Evolutionary conservation across 2,888 invertebrate species (phyloP), one percentile per base, ranked within the genome.

Genomic region (Melieria picta): DNA sequence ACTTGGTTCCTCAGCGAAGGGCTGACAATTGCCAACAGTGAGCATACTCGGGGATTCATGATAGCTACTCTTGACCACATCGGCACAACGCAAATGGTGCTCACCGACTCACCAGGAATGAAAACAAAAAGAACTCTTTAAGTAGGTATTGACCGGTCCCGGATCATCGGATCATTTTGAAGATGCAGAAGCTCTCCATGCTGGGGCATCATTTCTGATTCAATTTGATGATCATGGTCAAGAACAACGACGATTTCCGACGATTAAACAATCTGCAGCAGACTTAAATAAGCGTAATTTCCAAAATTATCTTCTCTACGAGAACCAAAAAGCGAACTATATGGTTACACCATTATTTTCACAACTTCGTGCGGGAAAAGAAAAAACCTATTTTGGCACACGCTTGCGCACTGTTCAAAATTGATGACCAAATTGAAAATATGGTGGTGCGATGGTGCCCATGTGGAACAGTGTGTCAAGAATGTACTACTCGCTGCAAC

Each of bases 401-500:
- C 60, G 79, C 85, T 3, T 84, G 83, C 57, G 81, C 82, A 0
- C 7, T 83, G 5, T 83, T 81, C 7, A 65, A 74, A 50, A 66
- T 76, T 1, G 81, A 82, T 16, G 79, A 81, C 0, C 69, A 77
- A 4, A 30, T 84, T 45, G 81, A 82, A 46, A 81, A 80, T 67
- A 61, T 79, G 73, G 83, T 84, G 72, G 82, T 84, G 47, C 75
- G 76, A 84, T 84, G 84, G 80, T 84, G 43, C 84, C 84, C 0
- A 72, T 82, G 0, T 79, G 79, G 62, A 81, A 81, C 43, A 77
- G 75, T 16, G 80, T 83, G 0, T 82, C 83, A 10, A 81, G 79
- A 0, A 77, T n/a, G n/a, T n/a, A n/a, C n/a, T n/a, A n/a, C n/a
- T n/a, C n/a, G n/a, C n/a, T n/a, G n/a, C n/a, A n/a, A n/a, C n/a